phyloP scores from a whole-genome alignment of 1,140 invertebrate genomes.

The Lordiphosa clarofinis region DNA sequence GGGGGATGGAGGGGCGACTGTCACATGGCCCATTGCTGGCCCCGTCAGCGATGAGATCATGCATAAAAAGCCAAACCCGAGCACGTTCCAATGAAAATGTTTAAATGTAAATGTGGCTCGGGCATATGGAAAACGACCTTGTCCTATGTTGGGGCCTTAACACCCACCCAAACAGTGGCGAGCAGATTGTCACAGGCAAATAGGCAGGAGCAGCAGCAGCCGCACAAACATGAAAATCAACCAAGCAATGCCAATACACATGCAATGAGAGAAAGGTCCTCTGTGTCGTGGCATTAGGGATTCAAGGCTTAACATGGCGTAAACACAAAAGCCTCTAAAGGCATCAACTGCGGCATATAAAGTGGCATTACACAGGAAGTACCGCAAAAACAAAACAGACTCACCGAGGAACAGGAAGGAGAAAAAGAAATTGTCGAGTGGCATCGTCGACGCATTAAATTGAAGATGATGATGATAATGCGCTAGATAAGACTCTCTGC shows the following conservation, averaged over 20 bases:
- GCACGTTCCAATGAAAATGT: slow-evolving; percentile 61
- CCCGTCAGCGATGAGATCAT: slow-evolving; percentile 76
- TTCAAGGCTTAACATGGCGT: slow-evolving; percentile 76
- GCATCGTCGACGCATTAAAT: slow-evolving; percentile 73
- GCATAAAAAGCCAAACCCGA: slow-evolving; percentile 61
- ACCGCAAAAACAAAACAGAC: slow-evolving; percentile 69
- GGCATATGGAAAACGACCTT: slow-evolving; percentile 73
- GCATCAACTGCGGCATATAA: slow-evolving; percentile 78
- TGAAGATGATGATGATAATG: slow-evolving; percentile 79
- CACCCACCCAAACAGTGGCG: slow-evolving; percentile 36
- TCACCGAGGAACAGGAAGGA: background rate
- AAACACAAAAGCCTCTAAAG: slow-evolving; percentile 78
- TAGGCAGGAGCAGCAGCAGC: slow-evolving; percentile 64
- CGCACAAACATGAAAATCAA: slow-evolving; percentile 69
- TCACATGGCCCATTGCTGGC: slow-evolving; percentile 37
- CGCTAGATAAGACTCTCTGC: slow-evolving; percentile 53
- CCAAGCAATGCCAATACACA: slow-evolving; percentile 76
- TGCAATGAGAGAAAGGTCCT: slow-evolving; percentile 46
- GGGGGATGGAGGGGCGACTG: slow-evolving; percentile 1
- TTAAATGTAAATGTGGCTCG: slow-evolving; percentile 68
- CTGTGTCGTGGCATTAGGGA: slow-evolving; percentile 70
- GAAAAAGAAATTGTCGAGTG: slow-evolving; percentile 62
- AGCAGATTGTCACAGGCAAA: slow-evolving; percentile 68
- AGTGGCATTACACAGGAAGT: slow-evolving; percentile 74
- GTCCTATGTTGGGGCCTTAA: slow-evolving; percentile 74